Base-by-base conservation (phyloP, 1,140 invertebrate genomes). In the Portunus trituberculatus region DNA sequence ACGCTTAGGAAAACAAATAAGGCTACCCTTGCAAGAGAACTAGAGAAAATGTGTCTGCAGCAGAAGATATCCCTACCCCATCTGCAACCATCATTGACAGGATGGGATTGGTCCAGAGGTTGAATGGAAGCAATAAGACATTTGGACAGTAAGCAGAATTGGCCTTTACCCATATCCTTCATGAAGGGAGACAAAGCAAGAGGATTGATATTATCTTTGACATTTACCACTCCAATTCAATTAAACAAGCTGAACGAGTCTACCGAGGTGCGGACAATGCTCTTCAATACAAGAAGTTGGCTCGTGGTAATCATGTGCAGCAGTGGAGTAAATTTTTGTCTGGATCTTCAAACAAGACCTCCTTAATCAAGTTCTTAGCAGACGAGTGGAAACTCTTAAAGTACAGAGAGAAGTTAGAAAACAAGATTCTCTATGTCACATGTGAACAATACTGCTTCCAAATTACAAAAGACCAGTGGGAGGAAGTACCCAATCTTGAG, bases 191-290 rank as follows among this genome's bases (percentile, higher is more conserved):
- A 92, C 0, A 12, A 39, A 92, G 29, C 7, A 20, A 28, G 6
- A 4, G 46, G 28, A 25, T 92, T 45, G 91, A 92, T 92, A 4
- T 92, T 25, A 29, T 92, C 7, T 67, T 67, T 92, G 91, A 92
- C 28, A 28, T 52, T 0, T 92, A 67, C 91, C 4, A 25, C 6
- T 6, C 6, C 7, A 7, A 7, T 7, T 76, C 52, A 14, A 93
- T 92, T 46, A 92, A 92, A 52, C 6, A 10, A 28, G 52, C 91
- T 92, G 91, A 92, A 92, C 1, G 91, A 76, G 4, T 28, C 7
- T 10, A 29, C 4, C 4, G 76, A 46, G 76, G 67, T 31, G 52
- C 52, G 20, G 76, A 83, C 29, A 83, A 25, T 8, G 25, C 7
- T 6, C 10, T 39, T 14, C 25, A 7, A 12, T 39, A 10, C 87